Base-by-base conservation (phyloP, 2,888 invertebrate genomes). In the Malthinus seriepunctatus region DNA sequence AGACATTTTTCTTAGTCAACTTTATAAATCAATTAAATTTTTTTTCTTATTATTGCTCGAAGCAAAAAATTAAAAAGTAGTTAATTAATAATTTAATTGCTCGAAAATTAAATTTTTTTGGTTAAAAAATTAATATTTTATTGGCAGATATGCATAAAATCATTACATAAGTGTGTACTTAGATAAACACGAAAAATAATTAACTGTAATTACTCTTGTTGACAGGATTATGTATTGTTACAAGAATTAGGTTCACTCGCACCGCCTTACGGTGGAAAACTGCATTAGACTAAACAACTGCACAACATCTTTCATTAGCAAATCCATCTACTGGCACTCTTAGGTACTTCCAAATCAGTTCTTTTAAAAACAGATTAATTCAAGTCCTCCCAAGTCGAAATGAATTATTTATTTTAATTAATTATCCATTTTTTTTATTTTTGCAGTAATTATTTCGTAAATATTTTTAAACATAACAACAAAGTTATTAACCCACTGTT, bases 191-290 rank as follows among this genome's bases (percentile, higher is more conserved):
- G 49, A 38, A 33, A 56, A 55, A 57, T 68, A 65, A 68, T 66
- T 65, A 59, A 61, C 38, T 47, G 64, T 63, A 68, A 69, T 69
- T 67, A 68, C 64, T 42, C 52, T 37, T 44, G 65, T 47, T 64
- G 68, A 67, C 67, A 68, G 64, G 59, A 64, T 67, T 67, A 65
- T 65, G 63, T 61, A 62, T 63, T 57, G 55, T 50, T 49, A 37
- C 42, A 57, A 58, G 63, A 60, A 55, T 60, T 62, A 57, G 62
- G 46, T 55, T 59, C 55, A 57, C 59, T 60, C 45, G 52, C 66
- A 65, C 67, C 66, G 56, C 65, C 64, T 63, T 63, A 56, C 59
- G 67, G 67, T 47, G 52, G 56, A 59, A 66, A 58, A 60, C 60
- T 51, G 63, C 56, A 67, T 64, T 61, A 65, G 10, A 45, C 53